These are phyloP conservation scores for Malthinus flaveolus DNA, from an alignment of 2,888 invertebrate species.

Conservation along the genomic window DNA sequence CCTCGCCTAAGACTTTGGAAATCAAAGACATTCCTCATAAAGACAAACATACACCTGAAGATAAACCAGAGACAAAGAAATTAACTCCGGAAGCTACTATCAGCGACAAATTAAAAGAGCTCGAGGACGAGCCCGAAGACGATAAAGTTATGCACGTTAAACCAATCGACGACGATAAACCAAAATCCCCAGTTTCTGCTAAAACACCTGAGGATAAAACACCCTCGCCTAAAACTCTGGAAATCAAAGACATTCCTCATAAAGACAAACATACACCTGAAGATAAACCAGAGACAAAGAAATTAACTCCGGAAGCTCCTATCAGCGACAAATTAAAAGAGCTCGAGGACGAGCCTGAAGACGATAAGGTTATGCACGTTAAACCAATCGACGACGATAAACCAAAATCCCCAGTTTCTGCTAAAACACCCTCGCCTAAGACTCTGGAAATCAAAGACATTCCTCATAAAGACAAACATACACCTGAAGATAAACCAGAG, in stretches of 20 bases:
- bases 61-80: too few species aligned
- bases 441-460: too few species aligned
- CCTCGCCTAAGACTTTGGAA: too few species aligned
- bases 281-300: slow-evolving; percentile 1
- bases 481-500: background rate
- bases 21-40: too few species aligned
- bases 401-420: background rate
- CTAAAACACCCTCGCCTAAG: background rate
- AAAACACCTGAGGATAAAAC: background rate
- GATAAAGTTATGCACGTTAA: too few species aligned
- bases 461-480: background rate
- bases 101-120: too few species aligned
- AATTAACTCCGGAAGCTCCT: background rate
- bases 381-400: background rate
- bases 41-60: too few species aligned
- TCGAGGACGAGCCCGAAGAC: too few species aligned
- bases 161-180: too few species aligned
- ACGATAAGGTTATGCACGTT: background rate
- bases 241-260: background rate
- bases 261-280: slow-evolving; percentile 6
- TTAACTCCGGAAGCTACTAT: too few species aligned
- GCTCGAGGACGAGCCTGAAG: background rate
- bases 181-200: too few species aligned
- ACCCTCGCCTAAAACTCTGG: background rate
- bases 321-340: background rate